A percentile compares a stretch with the other conserved stretches of the same genome.
These are phyloP conservation scores for Lagria hirta DNA, from an alignment of 2,888 invertebrate genomes.

Conservation along the genomic window DNA sequence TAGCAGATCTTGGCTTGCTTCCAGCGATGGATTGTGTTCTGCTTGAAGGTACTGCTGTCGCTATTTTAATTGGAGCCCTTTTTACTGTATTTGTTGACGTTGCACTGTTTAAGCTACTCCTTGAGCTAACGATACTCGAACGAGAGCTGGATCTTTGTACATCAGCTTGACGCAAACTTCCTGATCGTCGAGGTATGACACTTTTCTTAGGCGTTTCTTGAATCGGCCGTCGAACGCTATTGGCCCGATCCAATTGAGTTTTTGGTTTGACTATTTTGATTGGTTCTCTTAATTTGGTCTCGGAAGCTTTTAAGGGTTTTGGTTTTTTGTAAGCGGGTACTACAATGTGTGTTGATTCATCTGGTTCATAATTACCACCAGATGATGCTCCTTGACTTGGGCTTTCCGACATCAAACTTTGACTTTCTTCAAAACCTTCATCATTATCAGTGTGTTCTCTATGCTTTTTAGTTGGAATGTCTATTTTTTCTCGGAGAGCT, in stretches of 20 bases:
- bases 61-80: constrained; percentile 59
- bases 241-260: constrained; percentile 38
- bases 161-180: constrained; percentile 51
- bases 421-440: constrained; percentile 89
- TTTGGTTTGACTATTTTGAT: constrained; percentile 25
- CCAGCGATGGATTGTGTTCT: constrained; percentile 3
- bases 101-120: constrained; percentile 81
- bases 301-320: constrained; percentile 41
- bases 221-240: constrained; percentile 40
- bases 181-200: constrained; percentile 50
- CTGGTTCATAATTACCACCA: constrained; percentile 59
- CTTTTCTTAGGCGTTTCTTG: constrained; percentile 42
- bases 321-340: constrained; percentile 32
- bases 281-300: constrained; percentile 55
- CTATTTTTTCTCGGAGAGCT: constrained; percentile 61
- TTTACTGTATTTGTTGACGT: constrained; percentile 77
- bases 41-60: constrained; percentile 45
- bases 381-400: constrained; percentile 84
- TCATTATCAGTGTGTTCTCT: constrained; percentile 79
- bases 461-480: constrained; percentile 46
- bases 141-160: constrained; percentile 74
- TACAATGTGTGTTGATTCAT: constrained; percentile 44
- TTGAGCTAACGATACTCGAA: constrained; percentile 77
- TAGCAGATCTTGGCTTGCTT: constrained; percentile 56
- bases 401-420: constrained; percentile 83